phyloP scores from a whole-genome alignment of 2,888 invertebrate species.

The Agriotes lineatus region DNA sequence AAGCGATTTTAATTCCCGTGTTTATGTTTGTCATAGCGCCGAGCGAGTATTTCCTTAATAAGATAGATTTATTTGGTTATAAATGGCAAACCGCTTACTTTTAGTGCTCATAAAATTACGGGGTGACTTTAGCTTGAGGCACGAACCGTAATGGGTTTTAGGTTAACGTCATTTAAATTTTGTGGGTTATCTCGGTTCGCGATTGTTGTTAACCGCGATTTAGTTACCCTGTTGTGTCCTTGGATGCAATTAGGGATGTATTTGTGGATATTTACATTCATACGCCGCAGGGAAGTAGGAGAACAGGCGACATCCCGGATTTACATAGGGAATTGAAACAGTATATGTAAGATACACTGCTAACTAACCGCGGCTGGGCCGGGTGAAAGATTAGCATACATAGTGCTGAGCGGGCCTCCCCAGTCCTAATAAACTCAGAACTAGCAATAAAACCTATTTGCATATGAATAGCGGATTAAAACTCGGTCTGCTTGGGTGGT shows the following conservation, averaged over 20 bases:
- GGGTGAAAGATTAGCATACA: conserved; percentile 59
- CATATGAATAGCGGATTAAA: conserved; percentile 66
- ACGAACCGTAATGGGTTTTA: conserved; percentile 22
- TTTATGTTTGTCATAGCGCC: too few species aligned
- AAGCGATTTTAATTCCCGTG: too few species aligned
- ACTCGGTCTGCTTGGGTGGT: conserved; percentile 57
- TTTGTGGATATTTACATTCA: conserved; percentile 46
- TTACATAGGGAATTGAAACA: conserved; percentile 47
- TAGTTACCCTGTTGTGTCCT: conserved; percentile 34
- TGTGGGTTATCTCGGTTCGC: conserved; percentile 33
- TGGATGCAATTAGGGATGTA: conserved; percentile 43
- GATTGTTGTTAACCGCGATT: conserved; percentile 33
- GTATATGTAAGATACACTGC: conserved; percentile 48
- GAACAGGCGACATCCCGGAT: conserved; percentile 40
- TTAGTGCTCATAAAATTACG: conserved; percentile 22
- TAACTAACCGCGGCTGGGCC: conserved; percentile 45
- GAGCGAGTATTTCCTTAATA: too few species aligned
- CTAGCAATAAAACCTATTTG: conserved; percentile 66
- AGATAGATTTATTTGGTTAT: background rate
- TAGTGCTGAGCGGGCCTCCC: conserved; percentile 50
- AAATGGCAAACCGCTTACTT: conserved; percentile 11
- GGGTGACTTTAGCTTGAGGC: conserved; percentile 27
- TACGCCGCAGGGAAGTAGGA: conserved; percentile 40
- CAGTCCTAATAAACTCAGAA: conserved; percentile 63
- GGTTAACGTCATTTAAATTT: conserved; percentile 36